Conservation (phyloP, 2,113 vertebrate genomes). For the Antigone vipio region DNA sequence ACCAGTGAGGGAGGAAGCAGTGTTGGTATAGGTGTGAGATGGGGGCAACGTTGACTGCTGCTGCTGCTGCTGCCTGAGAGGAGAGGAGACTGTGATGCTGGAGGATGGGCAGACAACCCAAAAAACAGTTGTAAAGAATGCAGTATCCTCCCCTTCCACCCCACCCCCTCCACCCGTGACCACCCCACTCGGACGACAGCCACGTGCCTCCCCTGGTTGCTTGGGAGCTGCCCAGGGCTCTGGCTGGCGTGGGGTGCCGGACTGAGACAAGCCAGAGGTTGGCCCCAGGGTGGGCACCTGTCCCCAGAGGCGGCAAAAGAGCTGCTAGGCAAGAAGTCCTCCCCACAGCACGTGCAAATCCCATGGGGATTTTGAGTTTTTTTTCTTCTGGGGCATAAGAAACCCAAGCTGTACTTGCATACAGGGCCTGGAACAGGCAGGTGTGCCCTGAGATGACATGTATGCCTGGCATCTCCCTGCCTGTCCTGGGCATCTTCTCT, state of each 20-base stretch:
- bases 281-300: neutral
- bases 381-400: neutral
- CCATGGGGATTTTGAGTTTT: neutral
- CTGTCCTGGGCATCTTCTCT: neutral
- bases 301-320: neutral
- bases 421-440: neutral
- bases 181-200: accelerated
- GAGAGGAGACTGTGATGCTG: neutral
- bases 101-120: neutral
- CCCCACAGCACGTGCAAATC: neutral
- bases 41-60: accelerated
- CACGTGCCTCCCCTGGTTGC: accelerated
- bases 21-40: neutral
- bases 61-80: neutral
- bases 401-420: neutral
- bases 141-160: neutral
- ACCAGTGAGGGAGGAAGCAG: neutral
- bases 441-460: neutral
- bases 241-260: neutral
- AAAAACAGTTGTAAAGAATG: neutral
- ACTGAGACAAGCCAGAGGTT: neutral
- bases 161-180: neutral
- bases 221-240: neutral
- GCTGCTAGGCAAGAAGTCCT: neutral
- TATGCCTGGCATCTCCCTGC: neutral